A percentile compares a stretch with the other conserved stretches of the same genome.
These are phyloP conservation scores for Botrylloides violaceus DNA, from an alignment of 23 tunicate genomes.

Conservation along the genomic window DNA sequence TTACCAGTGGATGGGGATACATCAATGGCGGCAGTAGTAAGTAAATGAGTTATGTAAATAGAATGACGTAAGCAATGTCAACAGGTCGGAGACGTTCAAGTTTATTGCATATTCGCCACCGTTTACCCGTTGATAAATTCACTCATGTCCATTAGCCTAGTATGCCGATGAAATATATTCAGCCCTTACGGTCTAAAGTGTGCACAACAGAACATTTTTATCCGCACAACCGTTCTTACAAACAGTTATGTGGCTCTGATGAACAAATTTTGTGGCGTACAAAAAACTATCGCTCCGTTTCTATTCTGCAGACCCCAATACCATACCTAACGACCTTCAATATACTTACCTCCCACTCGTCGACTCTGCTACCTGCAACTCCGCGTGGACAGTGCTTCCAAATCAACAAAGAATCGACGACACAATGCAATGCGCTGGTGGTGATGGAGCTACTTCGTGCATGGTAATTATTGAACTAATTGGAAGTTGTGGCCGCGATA, in stretches of 20 bases:
- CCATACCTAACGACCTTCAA: constrained; percentile 49
- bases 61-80: too few relatives aligned
- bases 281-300: background rate
- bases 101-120: too few relatives aligned
- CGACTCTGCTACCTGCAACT: constrained; percentile 28
- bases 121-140: too few relatives aligned
- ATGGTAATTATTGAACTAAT: constrained; percentile 28
- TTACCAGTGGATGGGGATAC: constrained; percentile 85
- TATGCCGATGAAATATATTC: too few relatives aligned
- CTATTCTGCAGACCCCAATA: constrained; percentile 13
- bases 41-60: background rate
- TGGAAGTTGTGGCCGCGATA: background rate
- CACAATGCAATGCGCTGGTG: constrained; percentile 60
- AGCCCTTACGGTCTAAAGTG: too few relatives aligned
- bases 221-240: too few relatives aligned
- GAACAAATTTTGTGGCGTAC: too few relatives aligned
- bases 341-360: constrained; percentile 31
- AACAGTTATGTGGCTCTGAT: too few relatives aligned
- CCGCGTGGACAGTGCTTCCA: constrained; percentile 28
- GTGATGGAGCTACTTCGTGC: constrained; percentile 66
- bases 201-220: too few relatives aligned
- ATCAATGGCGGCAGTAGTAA: constrained; percentile 38
- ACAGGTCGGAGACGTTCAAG: too few relatives aligned
- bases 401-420: constrained; percentile 36
- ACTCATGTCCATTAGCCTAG: too few relatives aligned